Evolutionary conservation across 2,113 vertebrate species (phyloP).

Genomic region (Mus spicilegus): DNA sequence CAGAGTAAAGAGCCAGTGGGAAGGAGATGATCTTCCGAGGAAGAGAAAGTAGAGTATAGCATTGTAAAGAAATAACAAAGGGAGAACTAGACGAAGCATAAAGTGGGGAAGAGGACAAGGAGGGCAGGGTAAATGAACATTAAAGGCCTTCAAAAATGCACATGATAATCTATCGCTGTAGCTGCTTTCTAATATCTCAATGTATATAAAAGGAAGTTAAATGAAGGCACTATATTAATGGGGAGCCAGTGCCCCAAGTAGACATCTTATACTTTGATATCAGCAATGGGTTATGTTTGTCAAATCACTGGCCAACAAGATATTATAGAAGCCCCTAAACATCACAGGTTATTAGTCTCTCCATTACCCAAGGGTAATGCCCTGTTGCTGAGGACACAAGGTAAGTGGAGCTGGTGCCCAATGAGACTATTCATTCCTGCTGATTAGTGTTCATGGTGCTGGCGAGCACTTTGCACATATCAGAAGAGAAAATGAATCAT

Average conservation of each 20-base stretch:
- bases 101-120: neutral
- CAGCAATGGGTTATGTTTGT: neutral
- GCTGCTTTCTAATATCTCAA: neutral
- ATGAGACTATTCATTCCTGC: neutral
- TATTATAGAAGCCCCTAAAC: neutral
- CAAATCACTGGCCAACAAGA: neutral
- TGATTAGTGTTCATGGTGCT: neutral
- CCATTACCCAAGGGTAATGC: too few relatives aligned
- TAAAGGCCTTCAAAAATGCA: neutral
- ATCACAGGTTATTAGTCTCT: neutral
- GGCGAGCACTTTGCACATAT: neutral
- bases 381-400: neutral
- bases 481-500: neutral
- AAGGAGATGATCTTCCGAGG: neutral
- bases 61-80: neutral
- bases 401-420: neutral
- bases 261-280: neutral
- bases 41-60: neutral
- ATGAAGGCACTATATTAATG: neutral
- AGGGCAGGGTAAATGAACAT: neutral
- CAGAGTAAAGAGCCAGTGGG: neutral
- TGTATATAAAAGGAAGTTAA: neutral
- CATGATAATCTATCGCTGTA: neutral
- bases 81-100: neutral
- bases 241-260: neutral